Evolutionary conservation across 1,140 invertebrate genomes (phyloP), one percentile per base, ranked within the genome.

Genomic region (Argopecten irradians): DNA sequence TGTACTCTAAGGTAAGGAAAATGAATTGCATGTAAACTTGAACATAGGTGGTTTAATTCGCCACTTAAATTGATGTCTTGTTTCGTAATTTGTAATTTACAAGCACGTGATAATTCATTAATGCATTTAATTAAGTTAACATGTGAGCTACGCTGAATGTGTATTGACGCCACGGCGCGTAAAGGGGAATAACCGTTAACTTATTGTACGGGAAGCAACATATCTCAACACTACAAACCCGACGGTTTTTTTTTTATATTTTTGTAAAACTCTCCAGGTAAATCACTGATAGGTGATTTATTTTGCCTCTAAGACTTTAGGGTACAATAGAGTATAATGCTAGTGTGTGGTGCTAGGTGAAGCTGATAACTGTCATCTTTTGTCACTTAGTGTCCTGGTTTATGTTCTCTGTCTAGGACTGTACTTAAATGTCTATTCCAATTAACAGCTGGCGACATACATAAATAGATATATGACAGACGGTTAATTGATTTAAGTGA

Each of bases 31-130:
- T n/a, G 55, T 71, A 71, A 28, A 71, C 55, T 71, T 71, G 55
- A 28, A 71, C 55, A 71, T 71, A 71, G 55, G 55, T 71, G 8
- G 55, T 71, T 71, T 16, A 71, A 71, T 71, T 71, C n/a, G 19
- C 55, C 55, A 71, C 55, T 71, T 71, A 71, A 71, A 71, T 28
- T 71, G 55, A 71, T 71, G 55, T 71, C 55, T 71, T 71, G 55
- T 71, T 71, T 28, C 55, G 55, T 71, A 71, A 71, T 71, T 71
- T 46, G 43, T 46, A 46, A 46, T 46, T 22, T 71, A 71, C 55
- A 71, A 71, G 55, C 22, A 28, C 55, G 55, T 71, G 55, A 71
- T 71, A 28, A 71, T 71, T 71, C 8, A 71, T 71, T 71, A 71
- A 71, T 71, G n/a, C 55, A 2, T 8, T 71, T 71, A 71, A 71